Evolutionary conservation across 2,113 vertebrate species (phyloP), one percentile per base, ranked within the genome.

Genomic region (Crocuta crocuta): DNA sequence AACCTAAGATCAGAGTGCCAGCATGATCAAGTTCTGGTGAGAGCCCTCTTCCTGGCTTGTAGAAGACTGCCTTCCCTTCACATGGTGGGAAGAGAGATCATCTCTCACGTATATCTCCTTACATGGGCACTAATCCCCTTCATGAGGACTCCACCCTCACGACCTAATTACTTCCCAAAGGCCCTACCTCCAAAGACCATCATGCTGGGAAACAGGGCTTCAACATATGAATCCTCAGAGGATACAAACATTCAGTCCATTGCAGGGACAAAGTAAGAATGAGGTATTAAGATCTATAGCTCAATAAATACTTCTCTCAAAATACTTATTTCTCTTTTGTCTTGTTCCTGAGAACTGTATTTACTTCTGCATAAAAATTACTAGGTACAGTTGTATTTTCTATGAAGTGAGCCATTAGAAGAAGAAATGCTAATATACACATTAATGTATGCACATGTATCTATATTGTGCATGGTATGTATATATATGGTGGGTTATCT

Each of bases 301-400:
- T 86, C 43, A 50, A 48, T n/a, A 83, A 82, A 89, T 61, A 21
- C 58, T 61, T 61, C 58, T 61, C 21, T 61, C 21, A 89, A 93
- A 94, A 86, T 31, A 19, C 2, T 26, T 68, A 35, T 84, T 28
- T 83, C 71, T 23, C 13, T 78, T 43, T n/a, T 73, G 50, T 23
- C 78, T 76, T 79, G 6, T 61, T 23, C 10, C 33, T 90, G 24
- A 89, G 9, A 89, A 81, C 7, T 85, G 13, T 55, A 55, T 19
- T 24, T 94, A 79, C 7, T 48, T 88, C 53, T 89, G 8, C 66
- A 39, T 74, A 91, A 82, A 91, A 97, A 50, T 87, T 70, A n/a
- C 61, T 82, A 88, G 61, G 70, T 70, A 93, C 24, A 78, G 87
- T 13, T 48, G 15, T 4, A 33, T 71, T 87, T 33, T 86, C 58